Evolutionary conservation across 2,888 invertebrate genomes (phyloP).

Genomic region (Melinaea marsaeus): DNA sequence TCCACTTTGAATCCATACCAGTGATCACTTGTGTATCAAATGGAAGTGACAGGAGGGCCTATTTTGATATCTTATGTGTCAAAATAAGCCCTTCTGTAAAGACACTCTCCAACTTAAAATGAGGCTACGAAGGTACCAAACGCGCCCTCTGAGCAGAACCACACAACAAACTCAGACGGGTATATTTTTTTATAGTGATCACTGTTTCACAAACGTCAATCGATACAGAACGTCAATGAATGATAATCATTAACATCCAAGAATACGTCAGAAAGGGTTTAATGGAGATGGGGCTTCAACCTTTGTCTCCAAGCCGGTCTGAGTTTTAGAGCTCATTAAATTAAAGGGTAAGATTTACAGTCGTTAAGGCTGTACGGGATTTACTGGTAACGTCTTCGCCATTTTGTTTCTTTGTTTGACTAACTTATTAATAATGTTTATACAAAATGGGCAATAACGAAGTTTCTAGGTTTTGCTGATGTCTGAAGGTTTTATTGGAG

Average conservation of each 20-base stretch:
- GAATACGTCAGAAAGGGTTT: conserved; percentile 26
- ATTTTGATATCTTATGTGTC: no score
- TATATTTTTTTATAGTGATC: no score
- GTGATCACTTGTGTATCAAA: no score
- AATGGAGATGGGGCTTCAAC: conserved; percentile 58
- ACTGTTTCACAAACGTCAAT: neutral
- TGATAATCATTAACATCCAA: conserved; percentile 9
- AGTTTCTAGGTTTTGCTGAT: conserved; percentile 5
- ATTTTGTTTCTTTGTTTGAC: conserved; percentile 33
- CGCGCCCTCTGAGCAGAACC: no score
- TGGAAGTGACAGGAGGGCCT: no score
- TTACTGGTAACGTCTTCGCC: conserved; percentile 34
- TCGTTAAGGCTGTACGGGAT: conserved; percentile 46
- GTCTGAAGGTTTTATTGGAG: neutral
- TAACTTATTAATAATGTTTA: conserved; percentile 34
- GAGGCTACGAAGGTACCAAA: no score
- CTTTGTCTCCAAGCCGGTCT: conserved; percentile 63
- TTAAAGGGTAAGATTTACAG: conserved; percentile 63
- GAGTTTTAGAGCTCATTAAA: conserved; percentile 73
- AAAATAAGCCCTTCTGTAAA: no score
- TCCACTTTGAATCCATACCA: no score
- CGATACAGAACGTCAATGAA: conserved; percentile 8
- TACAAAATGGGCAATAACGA: conserved; percentile 15
- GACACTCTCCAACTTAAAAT: no score
- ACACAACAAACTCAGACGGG: no score